Percentiles rank a stretch among this genome's conserved stretches.
phyloP scores from a whole-genome alignment of 2,113 vertebrate species.

The Nesoenas mayeri region DNA sequence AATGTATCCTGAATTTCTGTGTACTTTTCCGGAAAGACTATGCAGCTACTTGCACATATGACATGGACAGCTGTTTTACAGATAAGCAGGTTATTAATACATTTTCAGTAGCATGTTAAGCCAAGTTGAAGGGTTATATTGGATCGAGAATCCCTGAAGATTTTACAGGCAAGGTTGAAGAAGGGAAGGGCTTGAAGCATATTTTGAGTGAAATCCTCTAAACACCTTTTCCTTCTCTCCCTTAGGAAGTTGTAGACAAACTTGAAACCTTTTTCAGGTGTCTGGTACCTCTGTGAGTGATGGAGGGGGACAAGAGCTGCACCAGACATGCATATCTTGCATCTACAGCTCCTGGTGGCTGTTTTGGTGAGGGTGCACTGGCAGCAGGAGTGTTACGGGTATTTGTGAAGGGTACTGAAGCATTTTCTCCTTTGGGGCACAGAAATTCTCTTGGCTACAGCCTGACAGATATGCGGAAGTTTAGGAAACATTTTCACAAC shows the following conservation, averaged over 20 bases:
- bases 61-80: not conserved
- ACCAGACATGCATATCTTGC: rapidly evolving
- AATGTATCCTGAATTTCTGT: not conserved
- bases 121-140: not conserved
- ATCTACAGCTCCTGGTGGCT: not conserved
- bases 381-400: not conserved
- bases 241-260: not conserved
- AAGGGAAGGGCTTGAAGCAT: not conserved
- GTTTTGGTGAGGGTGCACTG: not conserved
- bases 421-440: not conserved
- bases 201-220: not conserved
- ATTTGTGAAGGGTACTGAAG: not conserved
- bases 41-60: not conserved
- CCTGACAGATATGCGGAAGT: not conserved
- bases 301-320: not conserved
- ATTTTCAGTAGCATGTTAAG: not conserved
- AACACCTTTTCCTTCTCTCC: not conserved
- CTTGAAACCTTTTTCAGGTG: not conserved
- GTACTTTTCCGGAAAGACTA: not conserved
- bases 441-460: not conserved
- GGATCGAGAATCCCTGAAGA: not conserved
- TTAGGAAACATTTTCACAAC: not conserved
- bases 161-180: not conserved
- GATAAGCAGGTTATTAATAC: not conserved
- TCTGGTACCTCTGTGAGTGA: not conserved